Percentiles rank a stretch among this genome's conserved stretches.
Evolutionary conservation across 2,888 invertebrate species (phyloP).

Genomic region (Lobophora halterata): DNA sequence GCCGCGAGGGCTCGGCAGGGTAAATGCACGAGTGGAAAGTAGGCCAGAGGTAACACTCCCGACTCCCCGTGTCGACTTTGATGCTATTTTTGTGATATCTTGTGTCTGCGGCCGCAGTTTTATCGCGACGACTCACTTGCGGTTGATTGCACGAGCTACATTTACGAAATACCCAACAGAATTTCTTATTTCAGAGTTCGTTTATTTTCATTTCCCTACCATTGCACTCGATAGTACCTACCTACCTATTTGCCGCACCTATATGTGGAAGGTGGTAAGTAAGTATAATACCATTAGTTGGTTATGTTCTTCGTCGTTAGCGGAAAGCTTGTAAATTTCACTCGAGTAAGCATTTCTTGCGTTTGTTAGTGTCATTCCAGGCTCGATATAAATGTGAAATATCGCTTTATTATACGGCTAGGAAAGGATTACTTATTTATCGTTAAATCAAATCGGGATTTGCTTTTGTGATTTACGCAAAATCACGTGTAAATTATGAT

Average conservation of each 20-base stretch:
- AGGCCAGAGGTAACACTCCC: constrained; percentile 62
- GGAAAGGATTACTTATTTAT: constrained; percentile 51
- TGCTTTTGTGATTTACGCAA: constrained; percentile 60
- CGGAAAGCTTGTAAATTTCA: constrained; percentile 33
- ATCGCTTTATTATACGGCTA: constrained; percentile 46
- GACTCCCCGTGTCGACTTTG: constrained; percentile 56
- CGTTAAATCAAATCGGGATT: constrained; percentile 56
- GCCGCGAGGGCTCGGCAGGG: constrained; percentile 42
- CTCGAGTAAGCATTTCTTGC: constrained; percentile 40
- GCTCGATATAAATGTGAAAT: constrained; percentile 47
- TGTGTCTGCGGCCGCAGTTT: constrained; percentile 62
- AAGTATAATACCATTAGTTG: constrained; percentile 29
- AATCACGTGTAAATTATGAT: constrained; percentile 66
- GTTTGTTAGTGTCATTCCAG: constrained; percentile 44
- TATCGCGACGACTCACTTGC: constrained; percentile 52
- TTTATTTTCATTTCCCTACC: constrained; percentile 18
- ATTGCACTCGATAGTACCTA: constrained; percentile 12
- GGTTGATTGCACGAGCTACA: constrained; percentile 44
- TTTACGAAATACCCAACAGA: constrained; percentile 26
- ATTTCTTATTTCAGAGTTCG: constrained; percentile 19
- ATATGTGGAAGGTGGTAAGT: constrained; percentile 24
- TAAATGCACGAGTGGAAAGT: constrained; percentile 54
- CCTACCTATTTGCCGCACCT: constrained; percentile 7
- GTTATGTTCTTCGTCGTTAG: constrained; percentile 50
- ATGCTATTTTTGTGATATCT: constrained; percentile 69